Evolutionary conservation across 2,888 invertebrate genomes (phyloP), one percentile per base, ranked within the genome.

Genomic region (Osedax fenrisi): DNA sequence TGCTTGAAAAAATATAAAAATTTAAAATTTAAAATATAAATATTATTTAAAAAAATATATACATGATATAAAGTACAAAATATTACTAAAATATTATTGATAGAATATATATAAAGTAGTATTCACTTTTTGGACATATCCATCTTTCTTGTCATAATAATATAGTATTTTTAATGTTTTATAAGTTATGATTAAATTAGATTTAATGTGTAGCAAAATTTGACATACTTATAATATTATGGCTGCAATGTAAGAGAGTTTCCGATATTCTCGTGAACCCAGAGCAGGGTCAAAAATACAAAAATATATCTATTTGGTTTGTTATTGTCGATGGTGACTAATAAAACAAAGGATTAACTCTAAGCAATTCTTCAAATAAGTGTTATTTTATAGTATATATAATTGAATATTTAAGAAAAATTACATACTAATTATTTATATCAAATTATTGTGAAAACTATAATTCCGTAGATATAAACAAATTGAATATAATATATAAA

Each of bases 221-320:
- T 41, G 17, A 41, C 41, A 17, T 10, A 41, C 41, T 41, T 41
- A 10, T 41, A 41, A 41, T 41, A 41, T 41, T 26, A 68, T 68
- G 68, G 68, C 68, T 68, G 68, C 25, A 62, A 61, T 25, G 24
- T 24, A 25, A 73, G 75, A 75, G 75, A 56, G 70, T 10, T 23
- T 17, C 22, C 75, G 75, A 74, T 72, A 75, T 27, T 71, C 21
- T 62, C 68, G 24, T 41, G 21, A 41, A 41, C 41, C 41, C 41
- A 10, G 41, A 41, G 17, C 41, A 17, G 17, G 41, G 41, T 41
- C 41, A 41, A 5, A 41, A 5, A n/a, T n/a, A n/a, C n/a, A n/a
- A n/a, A n/a, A n/a, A n/a, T n/a, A n/a, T n/a, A n/a, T n/a, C n/a
- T n/a, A n/a, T n/a, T n/a, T 13, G 56, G 56, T 56, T 56, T 56